These are phyloP conservation scores for Eupithecia tripunctaria DNA, from an alignment of 2,888 invertebrate species.

Conservation along the genomic window DNA sequence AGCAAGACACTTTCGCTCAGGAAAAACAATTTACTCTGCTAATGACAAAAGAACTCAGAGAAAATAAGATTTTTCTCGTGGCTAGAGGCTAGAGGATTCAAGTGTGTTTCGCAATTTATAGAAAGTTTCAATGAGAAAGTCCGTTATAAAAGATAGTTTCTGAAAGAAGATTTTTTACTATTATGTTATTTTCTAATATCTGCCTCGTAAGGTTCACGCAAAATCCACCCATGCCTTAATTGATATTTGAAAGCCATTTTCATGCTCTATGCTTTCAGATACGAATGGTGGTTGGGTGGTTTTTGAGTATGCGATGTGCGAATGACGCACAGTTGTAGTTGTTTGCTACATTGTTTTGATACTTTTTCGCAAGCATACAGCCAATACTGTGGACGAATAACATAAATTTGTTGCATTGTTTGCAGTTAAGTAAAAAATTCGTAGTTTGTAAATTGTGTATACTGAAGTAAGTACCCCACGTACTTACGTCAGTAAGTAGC, in stretches of 20 bases:
- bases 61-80: slow-evolving; percentile 62
- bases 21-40: slow-evolving; percentile 73
- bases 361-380: neutral
- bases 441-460: neutral
- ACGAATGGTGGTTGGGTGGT: too few species aligned
- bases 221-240: too few species aligned
- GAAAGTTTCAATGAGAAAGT: slow-evolving; percentile 40
- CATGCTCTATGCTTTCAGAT: too few species aligned
- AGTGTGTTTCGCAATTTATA: slow-evolving; percentile 46
- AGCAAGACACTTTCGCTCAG: slow-evolving; percentile 60
- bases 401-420: neutral
- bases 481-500: neutral
- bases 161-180: neutral
- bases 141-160: slow-evolving; percentile 19
- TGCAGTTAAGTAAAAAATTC: neutral
- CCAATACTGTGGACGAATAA: neutral
- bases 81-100: slow-evolving; percentile 45
- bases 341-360: neutral
- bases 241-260: too few species aligned
- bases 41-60: slow-evolving; percentile 67
- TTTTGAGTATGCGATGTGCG: too few species aligned
- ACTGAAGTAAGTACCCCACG: too few species aligned
- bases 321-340: too few species aligned
- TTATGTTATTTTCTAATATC: neutral
- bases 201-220: too few species aligned